Evolutionary conservation across 2,113 vertebrate species (phyloP).

Genomic region (Cheirogaleus medius): DNA sequence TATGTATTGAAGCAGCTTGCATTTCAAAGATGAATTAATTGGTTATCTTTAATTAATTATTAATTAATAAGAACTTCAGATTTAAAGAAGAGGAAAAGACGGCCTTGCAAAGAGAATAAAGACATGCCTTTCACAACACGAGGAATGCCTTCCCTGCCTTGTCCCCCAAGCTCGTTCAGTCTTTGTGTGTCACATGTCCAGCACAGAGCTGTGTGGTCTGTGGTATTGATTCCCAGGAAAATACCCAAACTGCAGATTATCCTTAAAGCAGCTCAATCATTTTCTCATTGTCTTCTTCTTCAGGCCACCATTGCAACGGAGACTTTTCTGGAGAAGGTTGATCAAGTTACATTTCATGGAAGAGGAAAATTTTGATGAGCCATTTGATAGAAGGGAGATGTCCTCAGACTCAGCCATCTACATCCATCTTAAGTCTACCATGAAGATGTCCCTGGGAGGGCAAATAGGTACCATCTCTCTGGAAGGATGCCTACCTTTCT

Average conservation of each 20-base stretch:
- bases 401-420: not conserved
- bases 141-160: not conserved
- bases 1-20: not conserved
- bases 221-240: not conserved
- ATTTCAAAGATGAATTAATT: not conserved
- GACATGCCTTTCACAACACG: accelerated
- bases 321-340: not conserved
- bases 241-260: not conserved
- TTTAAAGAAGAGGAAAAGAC: not conserved
- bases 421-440: not conserved
- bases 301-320: not conserved
- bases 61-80: not conserved
- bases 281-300: not conserved
- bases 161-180: accelerated
- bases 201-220: not conserved
- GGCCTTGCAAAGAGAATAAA: too few species aligned
- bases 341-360: not conserved
- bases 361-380: not conserved
- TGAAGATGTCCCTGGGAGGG: not conserved
- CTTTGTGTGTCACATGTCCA: not conserved
- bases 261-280: not conserved
- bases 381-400: not conserved
- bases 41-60: too few species aligned
- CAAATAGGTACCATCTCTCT: not conserved
- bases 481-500: not conserved